Evolutionary conservation across 1,140 invertebrate species (phyloP).

Genomic region (Drosophila punjabiensis): DNA sequence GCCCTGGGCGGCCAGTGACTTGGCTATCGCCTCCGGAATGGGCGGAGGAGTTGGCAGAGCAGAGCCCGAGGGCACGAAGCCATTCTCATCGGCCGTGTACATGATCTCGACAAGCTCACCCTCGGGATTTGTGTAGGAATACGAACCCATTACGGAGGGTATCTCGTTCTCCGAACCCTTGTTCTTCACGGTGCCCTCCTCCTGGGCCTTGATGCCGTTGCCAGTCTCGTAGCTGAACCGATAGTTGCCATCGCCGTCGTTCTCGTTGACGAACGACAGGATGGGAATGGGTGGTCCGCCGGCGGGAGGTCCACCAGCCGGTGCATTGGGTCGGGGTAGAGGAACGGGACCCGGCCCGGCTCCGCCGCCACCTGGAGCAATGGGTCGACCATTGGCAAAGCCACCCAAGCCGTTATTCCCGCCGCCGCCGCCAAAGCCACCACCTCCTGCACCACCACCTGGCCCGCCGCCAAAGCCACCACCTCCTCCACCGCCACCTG

Average conservation of each 20-base stretch:
- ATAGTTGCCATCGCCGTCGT: constrained; percentile 87
- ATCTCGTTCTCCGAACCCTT: constrained; percentile 87
- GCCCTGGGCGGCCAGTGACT: constrained; percentile 86
- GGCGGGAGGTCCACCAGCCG: constrained; percentile 51
- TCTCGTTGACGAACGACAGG: constrained; percentile 87
- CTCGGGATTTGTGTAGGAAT: constrained; percentile 90
- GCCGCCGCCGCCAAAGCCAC: constrained; percentile 65
- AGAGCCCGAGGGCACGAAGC: constrained; percentile 88
- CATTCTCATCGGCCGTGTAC: constrained; percentile 90
- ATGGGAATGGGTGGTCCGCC: constrained; percentile 86
- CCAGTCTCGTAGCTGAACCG: constrained; percentile 86
- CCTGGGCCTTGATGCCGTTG: constrained; percentile 90
- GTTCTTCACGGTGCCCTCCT: constrained; percentile 89
- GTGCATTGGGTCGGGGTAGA: constrained; percentile 32
- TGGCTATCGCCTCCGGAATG: constrained; percentile 89
- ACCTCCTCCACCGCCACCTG: constrained; percentile 71
- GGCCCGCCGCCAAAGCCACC: constrained; percentile 61
- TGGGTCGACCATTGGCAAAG: constrained; percentile 68
- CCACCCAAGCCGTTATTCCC: constrained; percentile 80
- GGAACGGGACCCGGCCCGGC: constrained; percentile 17
- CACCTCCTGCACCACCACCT: constrained; percentile 33
- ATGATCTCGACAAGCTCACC: constrained; percentile 87
- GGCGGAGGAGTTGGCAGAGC: constrained; percentile 90
- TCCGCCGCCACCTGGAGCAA: constrained; percentile 31
- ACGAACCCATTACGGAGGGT: constrained; percentile 88